phyloP scores from a whole-genome alignment of 1,140 invertebrate species.

The Agrilus planipennis region DNA sequence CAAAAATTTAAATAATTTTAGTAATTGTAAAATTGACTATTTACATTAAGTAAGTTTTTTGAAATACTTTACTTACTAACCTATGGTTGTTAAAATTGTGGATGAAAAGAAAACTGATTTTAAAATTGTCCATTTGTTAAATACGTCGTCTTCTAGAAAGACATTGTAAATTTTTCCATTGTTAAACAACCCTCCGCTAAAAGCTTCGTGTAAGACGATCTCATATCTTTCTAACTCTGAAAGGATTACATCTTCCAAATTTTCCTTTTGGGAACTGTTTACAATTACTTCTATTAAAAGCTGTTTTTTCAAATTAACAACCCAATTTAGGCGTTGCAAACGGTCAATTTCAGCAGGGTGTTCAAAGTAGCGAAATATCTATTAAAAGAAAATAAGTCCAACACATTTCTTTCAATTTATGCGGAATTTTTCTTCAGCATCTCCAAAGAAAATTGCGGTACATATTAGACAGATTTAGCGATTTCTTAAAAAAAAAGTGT shows the following conservation, averaged over 20 bases:
- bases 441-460: neutral
- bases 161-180: conserved; percentile 25
- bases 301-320: conserved; percentile 37
- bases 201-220: conserved; percentile 42
- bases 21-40: no score
- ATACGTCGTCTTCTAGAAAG: conserved; percentile 12
- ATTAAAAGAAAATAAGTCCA: conserved; percentile 14
- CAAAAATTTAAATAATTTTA: no score
- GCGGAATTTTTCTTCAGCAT: neutral
- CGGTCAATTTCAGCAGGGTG: conserved; percentile 55
- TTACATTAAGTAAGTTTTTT: no score
- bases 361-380: conserved; percentile 64
- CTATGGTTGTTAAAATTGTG: conserved; percentile 74
- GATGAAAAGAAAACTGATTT: conserved; percentile 76
- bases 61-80: no score
- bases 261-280: conserved; percentile 45
- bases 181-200: conserved; percentile 45
- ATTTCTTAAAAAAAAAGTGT: no score
- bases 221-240: conserved; percentile 47
- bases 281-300: conserved; percentile 40
- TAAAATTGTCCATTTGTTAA: conserved; percentile 60
- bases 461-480: neutral
- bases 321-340: conserved; percentile 40
- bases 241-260: conserved; percentile 44
- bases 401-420: neutral